Evolutionary conservation across 2,113 vertebrate species (phyloP).

Genomic region (Carlito syrichta): DNA sequence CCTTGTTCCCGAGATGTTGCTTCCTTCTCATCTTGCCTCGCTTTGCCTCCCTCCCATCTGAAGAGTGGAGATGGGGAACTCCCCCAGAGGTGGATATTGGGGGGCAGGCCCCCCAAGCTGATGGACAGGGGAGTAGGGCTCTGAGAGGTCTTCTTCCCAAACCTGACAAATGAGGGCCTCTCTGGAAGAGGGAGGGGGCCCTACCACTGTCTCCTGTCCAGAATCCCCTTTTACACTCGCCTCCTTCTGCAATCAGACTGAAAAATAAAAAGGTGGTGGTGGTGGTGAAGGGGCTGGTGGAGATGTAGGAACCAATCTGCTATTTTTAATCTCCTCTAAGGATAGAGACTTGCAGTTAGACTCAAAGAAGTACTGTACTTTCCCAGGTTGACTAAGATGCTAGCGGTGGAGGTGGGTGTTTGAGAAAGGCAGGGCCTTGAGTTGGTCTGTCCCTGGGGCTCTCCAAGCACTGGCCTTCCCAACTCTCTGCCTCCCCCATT

Average conservation of each 20-base stretch:
- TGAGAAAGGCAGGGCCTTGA: constrained; percentile 11
- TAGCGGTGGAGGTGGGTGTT: constrained; percentile 31
- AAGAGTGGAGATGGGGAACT: background rate
- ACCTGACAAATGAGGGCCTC: background rate
- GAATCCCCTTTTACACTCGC: background rate
- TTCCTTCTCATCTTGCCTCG: constrained; percentile 2
- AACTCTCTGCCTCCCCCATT: rapidly evolving
- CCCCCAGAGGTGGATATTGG: background rate
- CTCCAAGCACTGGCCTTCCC: background rate
- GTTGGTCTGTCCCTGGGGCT: background rate
- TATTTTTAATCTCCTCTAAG: constrained; percentile 65
- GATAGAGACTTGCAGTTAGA: constrained; percentile 65
- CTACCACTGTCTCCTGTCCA: background rate
- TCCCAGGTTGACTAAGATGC: constrained; percentile 59
- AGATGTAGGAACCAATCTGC: background rate
- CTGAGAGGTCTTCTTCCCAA: background rate
- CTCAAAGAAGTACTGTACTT: constrained; percentile 75
- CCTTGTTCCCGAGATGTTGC: background rate
- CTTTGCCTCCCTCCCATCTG: background rate
- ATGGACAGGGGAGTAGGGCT: background rate
- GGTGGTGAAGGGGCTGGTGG: constrained; percentile 18
- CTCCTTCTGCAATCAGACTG: constrained; percentile 49
- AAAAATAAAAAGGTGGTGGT: background rate
- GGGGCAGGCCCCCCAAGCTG: constrained; percentile 67
- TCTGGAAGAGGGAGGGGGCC: background rate